Percentiles rank a stretch among this genome's conserved stretches.
Evolutionary conservation across 2,888 invertebrate species (phyloP).

Genomic region (Spilarctia lutea): DNA sequence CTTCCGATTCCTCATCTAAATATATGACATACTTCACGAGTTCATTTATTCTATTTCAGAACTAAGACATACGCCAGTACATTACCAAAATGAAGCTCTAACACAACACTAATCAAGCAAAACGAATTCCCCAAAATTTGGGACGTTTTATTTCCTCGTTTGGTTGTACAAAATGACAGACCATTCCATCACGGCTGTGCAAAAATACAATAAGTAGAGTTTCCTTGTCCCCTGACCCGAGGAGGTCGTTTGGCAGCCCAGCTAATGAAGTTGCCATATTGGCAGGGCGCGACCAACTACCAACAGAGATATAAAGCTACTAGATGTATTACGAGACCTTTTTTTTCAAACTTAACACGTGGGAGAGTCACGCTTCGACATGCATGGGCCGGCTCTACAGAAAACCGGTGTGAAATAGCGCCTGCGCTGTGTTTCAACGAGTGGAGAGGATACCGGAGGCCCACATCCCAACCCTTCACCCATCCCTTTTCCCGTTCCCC

Average conservation of each 20-base stretch:
- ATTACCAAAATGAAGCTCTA: slow-evolving; percentile 26
- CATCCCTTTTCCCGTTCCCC: no score
- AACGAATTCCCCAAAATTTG: slow-evolving; percentile 49
- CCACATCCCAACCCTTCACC: no score
- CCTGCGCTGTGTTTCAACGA: no score
- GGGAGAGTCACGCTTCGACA: no score
- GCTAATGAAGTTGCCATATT: slow-evolving; percentile 83
- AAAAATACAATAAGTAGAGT: slow-evolving; percentile 66
- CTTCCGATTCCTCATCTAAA: neutral
- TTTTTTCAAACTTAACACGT: neutral
- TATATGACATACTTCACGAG: neutral
- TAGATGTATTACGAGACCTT: slow-evolving; percentile 41
- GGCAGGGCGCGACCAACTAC: slow-evolving; percentile 73
- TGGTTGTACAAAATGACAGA: slow-evolving; percentile 71
- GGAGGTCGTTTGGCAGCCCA: slow-evolving; percentile 69
- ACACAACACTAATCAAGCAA: slow-evolving; percentile 51
- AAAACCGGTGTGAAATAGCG: no score
- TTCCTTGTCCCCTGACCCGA: slow-evolving; percentile 69
- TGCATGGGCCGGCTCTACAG: no score
- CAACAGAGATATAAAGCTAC: slow-evolving; percentile 28
- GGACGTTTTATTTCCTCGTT: slow-evolving; percentile 68
- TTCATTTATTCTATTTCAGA: slow-evolving; percentile 4
- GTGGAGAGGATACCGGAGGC: no score
- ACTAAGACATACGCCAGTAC: slow-evolving; percentile 8
- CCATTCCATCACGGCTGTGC: slow-evolving; percentile 67